These are phyloP conservation scores for Oncorhynchus mykiss DNA, from an alignment of 2,113 vertebrate genomes.

Conservation along the genomic window DNA sequence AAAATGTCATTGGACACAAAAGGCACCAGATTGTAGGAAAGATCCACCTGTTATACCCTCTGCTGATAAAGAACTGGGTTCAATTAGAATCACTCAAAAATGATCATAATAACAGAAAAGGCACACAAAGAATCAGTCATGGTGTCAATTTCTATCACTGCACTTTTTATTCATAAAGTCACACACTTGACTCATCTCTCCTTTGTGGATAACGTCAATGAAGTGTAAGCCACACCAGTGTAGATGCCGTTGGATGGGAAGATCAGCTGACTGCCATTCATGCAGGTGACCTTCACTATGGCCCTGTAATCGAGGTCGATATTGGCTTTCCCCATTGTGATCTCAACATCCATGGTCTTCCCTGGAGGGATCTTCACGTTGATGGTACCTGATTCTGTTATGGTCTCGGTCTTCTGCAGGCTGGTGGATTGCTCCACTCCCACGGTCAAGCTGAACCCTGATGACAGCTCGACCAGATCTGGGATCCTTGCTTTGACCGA, in stretches of 20 bases:
- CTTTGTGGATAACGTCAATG: too few species aligned
- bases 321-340: not conserved
- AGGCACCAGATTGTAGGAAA: too few species aligned
- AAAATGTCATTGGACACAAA: too few species aligned
- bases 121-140: too few species aligned
- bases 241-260: slow-evolving; percentile 29
- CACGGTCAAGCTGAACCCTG: not conserved
- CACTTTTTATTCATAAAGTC: too few species aligned
- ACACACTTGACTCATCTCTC: too few species aligned
- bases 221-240: not conserved
- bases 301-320: slow-evolving; percentile 43
- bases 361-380: slow-evolving; percentile 17
- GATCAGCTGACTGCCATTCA: slow-evolving; percentile 14
- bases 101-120: too few species aligned
- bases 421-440: not conserved
- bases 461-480: not conserved
- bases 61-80: too few species aligned
- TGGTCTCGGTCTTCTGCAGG: not conserved
- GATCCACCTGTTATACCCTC: too few species aligned
- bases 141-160: too few species aligned
- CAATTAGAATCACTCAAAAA: too few species aligned
- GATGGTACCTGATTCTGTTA: slow-evolving; percentile 13
- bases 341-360: slow-evolving; percentile 7
- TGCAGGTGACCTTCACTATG: slow-evolving; percentile 33
- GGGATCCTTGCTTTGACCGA: slow-evolving; percentile 35